Base-by-base conservation (phyloP, 2,888 invertebrate species). In the Carcina quercana region DNA sequence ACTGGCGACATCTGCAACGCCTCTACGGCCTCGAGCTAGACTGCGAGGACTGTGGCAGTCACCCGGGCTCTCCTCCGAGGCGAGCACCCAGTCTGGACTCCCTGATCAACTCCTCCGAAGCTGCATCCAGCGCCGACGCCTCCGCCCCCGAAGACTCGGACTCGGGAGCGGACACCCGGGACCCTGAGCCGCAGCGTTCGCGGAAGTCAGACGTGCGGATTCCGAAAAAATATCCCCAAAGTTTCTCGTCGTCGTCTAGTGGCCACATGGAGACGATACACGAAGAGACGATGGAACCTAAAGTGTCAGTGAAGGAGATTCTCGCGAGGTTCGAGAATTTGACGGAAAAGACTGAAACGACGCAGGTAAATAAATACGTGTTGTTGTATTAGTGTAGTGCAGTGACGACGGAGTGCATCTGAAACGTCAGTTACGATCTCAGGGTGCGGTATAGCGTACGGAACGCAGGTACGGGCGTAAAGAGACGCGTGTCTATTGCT, bases 251-350 rank as follows among this genome's bases (percentile, higher is more conserved):
- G 12, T 83, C 83, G 45, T 88, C 88, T 56, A 87, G 86, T 63
- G 89, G 73, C 48, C 88, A 88, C 65, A 93, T 93, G 93, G 93
- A 92, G 70, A 93, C 93, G 29, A 93, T 93, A 42, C 87, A 91
- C 36, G 93, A 93, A 67, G 93, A 93, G 56, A 87, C 87, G 19
- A 83, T 80, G 26, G 93, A 93, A 62, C 90, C 89, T n/a, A 93
- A 94, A 78, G 87, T 93, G 54, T 93, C 93, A 42, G 93, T 93
- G 43, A 90, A 91, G 62, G 93, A 92, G 61, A 93, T 94, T 48
- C 83, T 93, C 50, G 92, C 92, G 32, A 86, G 93, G 43, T 94
- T 94, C 72, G 94, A 93, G 72, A 89, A 89, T 59, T 83, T 91
- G 47, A 87, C 71, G 38, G 80, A 84, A 50, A 86, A 83, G 52